Conservation (phyloP, 2,888 invertebrate species). For the Sphaerophoria taeniata region DNA sequence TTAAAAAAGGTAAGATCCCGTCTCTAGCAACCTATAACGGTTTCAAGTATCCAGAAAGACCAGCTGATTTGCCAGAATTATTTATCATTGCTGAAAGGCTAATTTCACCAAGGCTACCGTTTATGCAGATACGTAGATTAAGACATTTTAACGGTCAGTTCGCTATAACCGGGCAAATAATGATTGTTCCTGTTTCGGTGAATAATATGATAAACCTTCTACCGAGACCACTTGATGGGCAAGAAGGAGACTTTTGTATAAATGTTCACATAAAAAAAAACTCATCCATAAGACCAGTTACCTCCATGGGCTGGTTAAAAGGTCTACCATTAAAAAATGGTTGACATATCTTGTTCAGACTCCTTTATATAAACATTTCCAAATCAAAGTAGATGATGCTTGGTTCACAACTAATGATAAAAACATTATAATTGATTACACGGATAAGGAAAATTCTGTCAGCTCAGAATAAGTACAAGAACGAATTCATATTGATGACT, state of each 20-base stretch:
- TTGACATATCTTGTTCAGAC: not conserved
- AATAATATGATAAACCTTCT: not conserved
- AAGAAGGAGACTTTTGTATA: not conserved
- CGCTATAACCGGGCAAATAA: not conserved
- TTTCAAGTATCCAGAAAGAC: not conserved
- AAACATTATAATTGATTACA: too few relatives aligned
- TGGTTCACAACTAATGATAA: too few relatives aligned
- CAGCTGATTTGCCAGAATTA: not conserved
- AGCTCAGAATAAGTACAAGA: too few relatives aligned
- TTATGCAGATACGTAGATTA: not conserved
- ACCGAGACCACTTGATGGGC: not conserved
- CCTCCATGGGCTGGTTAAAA: not conserved
- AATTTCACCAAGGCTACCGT: not conserved
- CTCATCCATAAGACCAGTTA: not conserved
- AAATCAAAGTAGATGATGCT: not conserved
- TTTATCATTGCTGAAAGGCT: not conserved
- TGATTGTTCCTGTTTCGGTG: not conserved
- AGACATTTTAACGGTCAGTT: not conserved
- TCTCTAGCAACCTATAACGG: not conserved
- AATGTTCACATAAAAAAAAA: not conserved
- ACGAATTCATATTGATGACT: too few relatives aligned
- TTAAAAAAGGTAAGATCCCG: not conserved
- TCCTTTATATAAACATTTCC: not conserved
- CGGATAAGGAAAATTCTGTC: too few relatives aligned
- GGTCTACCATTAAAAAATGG: not conserved